Evolutionary conservation across 1,140 invertebrate genomes (phyloP).

Genomic region (Heliconius congener): DNA sequence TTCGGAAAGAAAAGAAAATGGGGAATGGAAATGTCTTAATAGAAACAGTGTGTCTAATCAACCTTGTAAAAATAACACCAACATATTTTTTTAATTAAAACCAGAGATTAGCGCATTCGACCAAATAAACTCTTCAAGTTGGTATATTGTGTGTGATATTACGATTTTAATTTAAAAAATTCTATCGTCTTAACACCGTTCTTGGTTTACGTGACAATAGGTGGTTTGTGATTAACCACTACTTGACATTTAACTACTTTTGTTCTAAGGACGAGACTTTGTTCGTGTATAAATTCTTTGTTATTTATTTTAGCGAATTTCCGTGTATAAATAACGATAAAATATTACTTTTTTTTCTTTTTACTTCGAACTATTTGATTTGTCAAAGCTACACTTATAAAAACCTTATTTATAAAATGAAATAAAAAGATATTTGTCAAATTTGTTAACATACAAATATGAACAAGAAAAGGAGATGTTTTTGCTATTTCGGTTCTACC

Average conservation of each 20-base stretch:
- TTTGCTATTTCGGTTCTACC: constrained; percentile 10
- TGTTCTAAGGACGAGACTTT: neutral
- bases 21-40: too few species aligned
- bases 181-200: neutral
- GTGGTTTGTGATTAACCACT: neutral
- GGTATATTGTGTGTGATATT: neutral
- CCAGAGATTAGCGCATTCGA: too few species aligned
- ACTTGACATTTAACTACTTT: neutral
- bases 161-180: neutral
- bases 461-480: neutral
- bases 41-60: too few species aligned
- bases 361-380: neutral
- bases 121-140: too few species aligned
- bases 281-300: neutral
- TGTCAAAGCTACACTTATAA: neutral
- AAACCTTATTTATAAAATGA: neutral
- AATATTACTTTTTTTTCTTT: too few species aligned
- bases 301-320: neutral
- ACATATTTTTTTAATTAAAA: too few species aligned
- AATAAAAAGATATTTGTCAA: neutral
- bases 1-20: too few species aligned
- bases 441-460: constrained; percentile 10
- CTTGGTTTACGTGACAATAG: neutral
- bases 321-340: neutral
- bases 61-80: too few species aligned